phyloP scores from a whole-genome alignment of 2,113 vertebrate genomes.

The Sphyrna mokarran region DNA sequence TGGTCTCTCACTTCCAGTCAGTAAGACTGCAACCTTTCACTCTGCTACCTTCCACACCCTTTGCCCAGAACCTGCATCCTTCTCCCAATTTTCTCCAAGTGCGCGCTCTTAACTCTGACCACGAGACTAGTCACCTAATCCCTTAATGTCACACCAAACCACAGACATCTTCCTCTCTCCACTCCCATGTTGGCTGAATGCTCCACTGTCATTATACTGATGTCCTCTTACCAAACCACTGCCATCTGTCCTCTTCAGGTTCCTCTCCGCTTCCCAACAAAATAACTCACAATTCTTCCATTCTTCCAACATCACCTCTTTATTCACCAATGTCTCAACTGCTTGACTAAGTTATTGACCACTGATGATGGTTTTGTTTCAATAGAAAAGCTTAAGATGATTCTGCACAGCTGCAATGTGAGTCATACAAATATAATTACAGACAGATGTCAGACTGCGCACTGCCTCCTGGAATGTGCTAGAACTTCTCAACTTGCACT shows the following conservation, averaged over 20 bases:
- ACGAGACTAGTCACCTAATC: not conserved
- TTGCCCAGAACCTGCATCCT: no score
- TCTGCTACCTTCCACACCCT: not conserved
- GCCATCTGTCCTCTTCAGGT: not conserved
- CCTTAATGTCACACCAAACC: not conserved
- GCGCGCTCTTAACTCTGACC: not conserved
- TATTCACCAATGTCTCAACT: not conserved
- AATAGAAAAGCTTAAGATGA: not conserved
- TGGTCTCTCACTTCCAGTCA: no score
- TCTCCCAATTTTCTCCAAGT: no score
- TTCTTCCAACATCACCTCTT: not conserved
- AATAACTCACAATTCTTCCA: not conserved
- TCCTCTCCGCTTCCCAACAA: not conserved
- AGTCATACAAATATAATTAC: slow-evolving; percentile 6
- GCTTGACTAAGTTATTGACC: not conserved
- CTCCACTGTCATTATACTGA: not conserved
- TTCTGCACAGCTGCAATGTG: not conserved
- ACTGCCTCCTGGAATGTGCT: not conserved
- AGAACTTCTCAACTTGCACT: not conserved
- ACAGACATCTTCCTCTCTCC: not conserved
- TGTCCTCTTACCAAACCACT: not conserved
- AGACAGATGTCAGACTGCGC: not conserved
- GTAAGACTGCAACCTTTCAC: no score
- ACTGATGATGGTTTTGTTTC: not conserved
- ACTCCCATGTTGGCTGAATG: no score